phyloP scores from a whole-genome alignment of 2,113 vertebrate species.

The Spilogale gracilis region DNA sequence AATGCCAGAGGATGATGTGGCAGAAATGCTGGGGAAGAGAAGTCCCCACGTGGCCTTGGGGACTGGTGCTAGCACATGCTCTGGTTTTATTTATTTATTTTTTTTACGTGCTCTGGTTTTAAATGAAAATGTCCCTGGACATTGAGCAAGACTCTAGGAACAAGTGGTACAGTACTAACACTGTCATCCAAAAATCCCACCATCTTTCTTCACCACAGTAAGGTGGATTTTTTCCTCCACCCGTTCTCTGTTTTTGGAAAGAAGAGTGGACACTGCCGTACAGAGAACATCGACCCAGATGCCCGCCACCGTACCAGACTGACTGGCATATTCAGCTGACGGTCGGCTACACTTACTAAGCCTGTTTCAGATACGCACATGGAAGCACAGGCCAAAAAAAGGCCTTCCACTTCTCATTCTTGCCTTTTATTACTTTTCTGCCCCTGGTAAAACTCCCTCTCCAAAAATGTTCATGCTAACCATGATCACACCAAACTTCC shows the following conservation, averaged over 20 bases:
- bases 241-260: neutral
- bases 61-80: neutral
- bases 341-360: neutral
- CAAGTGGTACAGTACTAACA: fast-evolving
- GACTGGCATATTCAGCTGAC: neutral
- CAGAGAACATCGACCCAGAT: neutral
- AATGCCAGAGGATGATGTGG: neutral
- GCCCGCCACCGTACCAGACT: too few relatives aligned
- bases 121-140: neutral
- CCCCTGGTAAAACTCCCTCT: neutral
- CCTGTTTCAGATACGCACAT: neutral
- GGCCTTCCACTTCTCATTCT: neutral
- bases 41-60: fast-evolving
- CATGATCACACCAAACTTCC: neutral
- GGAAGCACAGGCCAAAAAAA: neutral
- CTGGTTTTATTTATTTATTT: too few relatives aligned
- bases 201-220: neutral
- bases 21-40: neutral
- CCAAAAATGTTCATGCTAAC: neutral
- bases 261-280: too few relatives aligned
- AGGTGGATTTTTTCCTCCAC: neutral
- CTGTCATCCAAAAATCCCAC: neutral
- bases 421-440: neutral
- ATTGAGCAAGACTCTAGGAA: neutral
- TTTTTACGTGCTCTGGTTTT: neutral